A percentile compares a stretch with the other conserved stretches of the same genome.
These are phyloP conservation scores for Drosophila parvula DNA, from an alignment of 1,140 invertebrate genomes.

Conservation along the genomic window DNA sequence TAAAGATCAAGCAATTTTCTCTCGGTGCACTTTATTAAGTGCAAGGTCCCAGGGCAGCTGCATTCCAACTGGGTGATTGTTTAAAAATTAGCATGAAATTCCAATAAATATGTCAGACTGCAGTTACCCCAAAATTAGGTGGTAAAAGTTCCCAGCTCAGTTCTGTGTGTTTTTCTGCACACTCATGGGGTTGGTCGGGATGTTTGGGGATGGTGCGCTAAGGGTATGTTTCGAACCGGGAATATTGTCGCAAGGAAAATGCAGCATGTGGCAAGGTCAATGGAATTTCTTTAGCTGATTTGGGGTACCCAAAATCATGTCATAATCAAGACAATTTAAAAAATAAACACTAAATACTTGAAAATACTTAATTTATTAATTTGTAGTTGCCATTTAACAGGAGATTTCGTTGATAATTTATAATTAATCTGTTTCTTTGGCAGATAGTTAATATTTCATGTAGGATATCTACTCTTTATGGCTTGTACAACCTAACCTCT, in stretches of 20 bases:
- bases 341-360: not conserved
- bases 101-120: conserved; percentile 78
- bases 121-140: conserved; percentile 57
- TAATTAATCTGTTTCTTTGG: not conserved
- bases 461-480: not conserved
- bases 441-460: not conserved
- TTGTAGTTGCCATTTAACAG: not conserved
- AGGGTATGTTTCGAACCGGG: conserved; percentile 23
- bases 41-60: conserved; percentile 51
- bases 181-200: conserved; percentile 25
- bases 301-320: not conserved
- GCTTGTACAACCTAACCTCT: conserved; percentile 20
- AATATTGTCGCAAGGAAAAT: conserved; percentile 16
- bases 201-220: conserved; percentile 17
- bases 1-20: not conserved
- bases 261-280: conserved; percentile 43
- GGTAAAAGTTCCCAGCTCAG: conserved; percentile 29
- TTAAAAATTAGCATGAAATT: conserved; percentile 78
- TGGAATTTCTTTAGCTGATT: conserved; percentile 6
- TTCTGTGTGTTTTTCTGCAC: not conserved
- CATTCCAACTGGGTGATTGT: conserved; percentile 31
- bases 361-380: not conserved
- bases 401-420: not conserved
- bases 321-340: no score
- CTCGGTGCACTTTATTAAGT: conserved; percentile 14